phyloP scores from a whole-genome alignment of 2,797 vertebrate genomes.

The Hyperoplus immaculatus region DNA sequence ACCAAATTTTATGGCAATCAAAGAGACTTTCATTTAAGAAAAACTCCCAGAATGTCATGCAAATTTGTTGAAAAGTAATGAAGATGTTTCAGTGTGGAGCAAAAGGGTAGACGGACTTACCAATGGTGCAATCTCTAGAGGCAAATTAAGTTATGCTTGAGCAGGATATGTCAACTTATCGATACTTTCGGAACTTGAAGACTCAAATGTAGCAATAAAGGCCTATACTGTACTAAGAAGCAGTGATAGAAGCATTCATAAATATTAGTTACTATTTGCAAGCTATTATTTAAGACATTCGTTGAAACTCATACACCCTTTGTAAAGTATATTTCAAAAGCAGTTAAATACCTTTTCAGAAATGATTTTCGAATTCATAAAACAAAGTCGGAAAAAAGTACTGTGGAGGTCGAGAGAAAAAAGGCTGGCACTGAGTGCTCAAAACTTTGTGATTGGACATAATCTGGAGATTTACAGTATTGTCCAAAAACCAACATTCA shows the following conservation, averaged over 20 bases:
- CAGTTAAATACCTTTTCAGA: not conserved
- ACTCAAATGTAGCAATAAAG: not conserved
- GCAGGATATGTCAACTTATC: not conserved
- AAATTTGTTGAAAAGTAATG: no score
- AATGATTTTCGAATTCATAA: conserved; percentile 26
- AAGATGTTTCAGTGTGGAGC: not conserved
- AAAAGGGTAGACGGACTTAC: not conserved
- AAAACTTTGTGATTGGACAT: conserved; percentile 12
- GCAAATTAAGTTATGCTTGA: not conserved
- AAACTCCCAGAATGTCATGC: no score
- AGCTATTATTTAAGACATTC: not conserved
- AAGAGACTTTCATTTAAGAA: no score
- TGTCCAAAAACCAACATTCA: conserved; percentile 2
- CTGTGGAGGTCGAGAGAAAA: not conserved
- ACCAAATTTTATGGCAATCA: not conserved
- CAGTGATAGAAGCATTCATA: no score
- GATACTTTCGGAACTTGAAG: not conserved
- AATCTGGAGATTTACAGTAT: conserved; percentile 12
- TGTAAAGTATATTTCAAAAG: not conserved
- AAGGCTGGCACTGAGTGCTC: not conserved
- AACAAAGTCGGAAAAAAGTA: conserved; percentile 11
- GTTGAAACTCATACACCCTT: not conserved
- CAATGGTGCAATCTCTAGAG: not conserved
- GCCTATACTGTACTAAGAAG: no score
- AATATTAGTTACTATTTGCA: not conserved